These are phyloP conservation scores for Peromyscus californicus DNA, from an alignment of 2,113 vertebrate genomes.

Conservation along the genomic window DNA sequence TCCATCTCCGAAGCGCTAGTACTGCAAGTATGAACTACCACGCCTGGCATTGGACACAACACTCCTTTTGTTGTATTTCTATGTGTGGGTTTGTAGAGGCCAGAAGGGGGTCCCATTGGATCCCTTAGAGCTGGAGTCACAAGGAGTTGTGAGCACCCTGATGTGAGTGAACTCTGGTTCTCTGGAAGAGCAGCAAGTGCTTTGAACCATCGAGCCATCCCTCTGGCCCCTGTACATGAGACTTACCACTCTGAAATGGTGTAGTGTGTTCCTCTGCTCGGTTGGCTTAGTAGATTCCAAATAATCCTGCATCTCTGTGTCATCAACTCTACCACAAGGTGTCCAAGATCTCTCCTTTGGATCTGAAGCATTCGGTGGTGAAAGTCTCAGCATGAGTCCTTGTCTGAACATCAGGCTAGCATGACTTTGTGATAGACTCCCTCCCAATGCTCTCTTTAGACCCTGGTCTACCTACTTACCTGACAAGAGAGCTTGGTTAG, in stretches of 20 bases:
- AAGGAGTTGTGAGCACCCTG: background rate
- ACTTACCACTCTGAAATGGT: background rate
- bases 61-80: background rate
- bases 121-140: background rate
- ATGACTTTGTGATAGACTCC: background rate
- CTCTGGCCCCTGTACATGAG: background rate
- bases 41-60: background rate
- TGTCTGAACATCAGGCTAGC: background rate
- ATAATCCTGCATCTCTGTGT: constrained; percentile 17
- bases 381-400: background rate
- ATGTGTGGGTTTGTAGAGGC: background rate
- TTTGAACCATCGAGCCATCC: background rate
- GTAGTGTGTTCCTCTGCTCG: background rate
- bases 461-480: background rate
- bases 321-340: background rate
- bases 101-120: no score
- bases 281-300: background rate
- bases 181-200: background rate
- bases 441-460: background rate
- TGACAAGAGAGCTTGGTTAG: background rate
- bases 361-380: background rate
- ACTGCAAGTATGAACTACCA: background rate
- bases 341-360: no score
- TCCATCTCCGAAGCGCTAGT: background rate
- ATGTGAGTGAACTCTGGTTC: background rate